Base-by-base conservation (phyloP, 2,888 invertebrate species). In the Pyrochroa serraticornis region DNA sequence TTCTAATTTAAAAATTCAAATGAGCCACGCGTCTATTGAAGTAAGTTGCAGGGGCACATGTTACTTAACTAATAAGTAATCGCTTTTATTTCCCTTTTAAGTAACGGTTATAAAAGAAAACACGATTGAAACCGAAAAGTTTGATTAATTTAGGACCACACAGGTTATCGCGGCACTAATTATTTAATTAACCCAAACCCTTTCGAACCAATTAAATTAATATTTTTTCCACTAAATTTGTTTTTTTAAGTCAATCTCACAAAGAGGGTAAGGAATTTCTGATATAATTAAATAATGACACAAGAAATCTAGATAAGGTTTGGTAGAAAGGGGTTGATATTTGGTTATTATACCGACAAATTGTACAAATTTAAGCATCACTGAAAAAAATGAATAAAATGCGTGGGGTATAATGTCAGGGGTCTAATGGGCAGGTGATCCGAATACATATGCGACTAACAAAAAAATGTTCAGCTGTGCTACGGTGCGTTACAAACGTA, bases 281-380 rank as follows among this genome's bases (percentile, higher is more conserved):
- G 47, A 10, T 38, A 35, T 44, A 44, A 56, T 50, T 44, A 50
- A 56, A 45, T 50, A 45, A 56, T 45, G 45, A 45, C 38, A 33
- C n/a, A 51, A 55, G 51, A 55, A 43, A 37, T 6, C 36, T 14
- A 7, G 37, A 32, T 30, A 39, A 32, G 51, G 54, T 44, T 10
- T 13, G 42, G 45, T 53, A 48, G 47, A 31, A 35, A 58, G 47
- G 58, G 60, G 67, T 60, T 69, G 66, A 67, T 66, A 66, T 68
- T 66, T 58, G 41, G 58, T 64, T 55, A 69, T 69, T 71, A 68
- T 61, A 68, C 62, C 68, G 69, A 68, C 71, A 71, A 71, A 71
- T 71, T 68, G 71, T 65, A 62, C 50, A 65, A 66, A 62, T 63
- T 63, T 56, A 58, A 47, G 49, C 49, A 53, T 58, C 36, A 54